Evolutionary conservation across 2,888 invertebrate genomes (phyloP).

Genomic region (Colletes collaris): DNA sequence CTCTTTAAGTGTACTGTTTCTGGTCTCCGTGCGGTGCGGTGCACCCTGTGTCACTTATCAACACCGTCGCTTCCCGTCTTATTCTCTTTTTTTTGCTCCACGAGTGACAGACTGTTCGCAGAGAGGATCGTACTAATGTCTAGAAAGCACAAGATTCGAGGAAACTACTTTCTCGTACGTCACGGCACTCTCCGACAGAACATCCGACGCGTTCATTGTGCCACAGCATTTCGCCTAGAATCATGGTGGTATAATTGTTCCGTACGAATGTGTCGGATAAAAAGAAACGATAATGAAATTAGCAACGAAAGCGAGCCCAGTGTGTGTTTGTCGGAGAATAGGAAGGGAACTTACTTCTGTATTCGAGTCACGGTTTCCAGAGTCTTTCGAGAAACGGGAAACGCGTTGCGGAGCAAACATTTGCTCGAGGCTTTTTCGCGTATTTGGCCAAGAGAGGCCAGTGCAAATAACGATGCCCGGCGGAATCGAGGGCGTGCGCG

Average conservation of each 20-base stretch:
- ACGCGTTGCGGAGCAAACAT: slow-evolving; percentile 15
- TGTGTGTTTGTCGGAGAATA: too few species aligned
- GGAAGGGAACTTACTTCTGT: not conserved
- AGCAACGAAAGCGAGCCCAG: slow-evolving; percentile 19
- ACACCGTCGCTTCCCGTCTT: too few species aligned
- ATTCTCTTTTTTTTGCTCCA: too few species aligned
- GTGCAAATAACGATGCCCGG: not conserved
- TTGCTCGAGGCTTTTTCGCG: not conserved
- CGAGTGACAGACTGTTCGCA: too few species aligned
- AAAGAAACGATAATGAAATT: slow-evolving; percentile 16
- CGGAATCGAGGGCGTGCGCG: slow-evolving; percentile 7
- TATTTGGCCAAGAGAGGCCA: not conserved
- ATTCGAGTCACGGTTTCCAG: not conserved
- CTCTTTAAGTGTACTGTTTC: slow-evolving; percentile 63
- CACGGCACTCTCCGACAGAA: too few species aligned
- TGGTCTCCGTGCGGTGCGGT: slow-evolving; percentile 15
- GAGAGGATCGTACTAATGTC: too few species aligned
- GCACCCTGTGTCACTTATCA: slow-evolving; percentile 24
- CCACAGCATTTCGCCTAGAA: too few species aligned
- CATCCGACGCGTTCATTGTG: too few species aligned
- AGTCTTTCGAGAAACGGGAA: not conserved
- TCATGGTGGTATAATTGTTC: too few species aligned
- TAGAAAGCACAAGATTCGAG: too few species aligned
- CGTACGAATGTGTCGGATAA: too few species aligned
- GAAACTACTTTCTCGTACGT: too few species aligned